phyloP scores from a whole-genome alignment of 2,888 invertebrate genomes.

The Ectemnius cavifrons region DNA sequence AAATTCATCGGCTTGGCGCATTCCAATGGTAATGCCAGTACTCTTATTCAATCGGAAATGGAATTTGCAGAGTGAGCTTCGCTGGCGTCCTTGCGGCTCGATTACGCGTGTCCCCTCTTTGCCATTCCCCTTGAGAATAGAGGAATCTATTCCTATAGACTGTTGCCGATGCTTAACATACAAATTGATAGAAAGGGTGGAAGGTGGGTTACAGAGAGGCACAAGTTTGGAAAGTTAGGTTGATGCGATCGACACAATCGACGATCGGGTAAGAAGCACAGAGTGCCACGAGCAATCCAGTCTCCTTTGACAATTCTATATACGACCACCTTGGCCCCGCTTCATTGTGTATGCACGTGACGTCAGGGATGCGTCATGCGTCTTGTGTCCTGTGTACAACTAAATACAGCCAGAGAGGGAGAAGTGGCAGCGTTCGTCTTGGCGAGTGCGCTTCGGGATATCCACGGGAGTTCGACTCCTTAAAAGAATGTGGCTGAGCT shows the following conservation, averaged over 20 bases:
- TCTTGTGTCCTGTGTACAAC: slow-evolving; percentile 16
- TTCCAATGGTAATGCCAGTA: neutral
- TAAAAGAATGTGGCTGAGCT: too few relatives aligned
- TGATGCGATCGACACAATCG: slow-evolving; percentile 36
- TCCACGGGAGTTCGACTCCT: slow-evolving; percentile 10
- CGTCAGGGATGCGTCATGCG: slow-evolving; percentile 67
- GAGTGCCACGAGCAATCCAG: slow-evolving; percentile 28
- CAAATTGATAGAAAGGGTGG: too few relatives aligned
- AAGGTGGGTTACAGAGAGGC: too few relatives aligned
- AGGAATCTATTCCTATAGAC: too few relatives aligned
- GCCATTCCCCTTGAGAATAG: too few relatives aligned
- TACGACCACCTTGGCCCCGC: slow-evolving; percentile 42
- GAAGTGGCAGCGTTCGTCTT: neutral
- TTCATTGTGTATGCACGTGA: slow-evolving; percentile 67
- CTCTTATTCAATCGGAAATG: slow-evolving; percentile 28
- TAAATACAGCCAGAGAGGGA: neutral
- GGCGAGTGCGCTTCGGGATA: neutral
- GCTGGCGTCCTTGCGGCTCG: slow-evolving; percentile 68
- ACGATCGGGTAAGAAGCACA: slow-evolving; percentile 34
- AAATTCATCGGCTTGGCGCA: neutral
- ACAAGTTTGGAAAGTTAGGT: neutral
- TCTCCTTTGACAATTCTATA: slow-evolving; percentile 47
- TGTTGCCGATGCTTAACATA: too few relatives aligned
- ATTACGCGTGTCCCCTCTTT: slow-evolving; percentile 63
- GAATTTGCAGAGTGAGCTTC: slow-evolving; percentile 37